A percentile compares a stretch with the other conserved stretches of the same genome.
phyloP scores from a whole-genome alignment of 2,797 vertebrate species.

The Eremophila alpestris region DNA sequence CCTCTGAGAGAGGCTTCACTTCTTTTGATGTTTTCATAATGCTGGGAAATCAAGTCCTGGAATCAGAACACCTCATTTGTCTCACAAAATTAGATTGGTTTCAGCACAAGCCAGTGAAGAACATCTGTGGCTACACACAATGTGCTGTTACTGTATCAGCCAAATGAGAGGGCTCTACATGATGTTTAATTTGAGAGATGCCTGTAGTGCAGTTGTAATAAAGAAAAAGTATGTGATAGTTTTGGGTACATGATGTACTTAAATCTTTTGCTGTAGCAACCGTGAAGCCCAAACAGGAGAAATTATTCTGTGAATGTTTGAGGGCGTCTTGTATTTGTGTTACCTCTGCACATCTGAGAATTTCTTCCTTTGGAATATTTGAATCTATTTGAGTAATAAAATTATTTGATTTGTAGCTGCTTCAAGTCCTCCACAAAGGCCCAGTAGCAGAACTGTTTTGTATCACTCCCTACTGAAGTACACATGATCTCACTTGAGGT shows the following conservation, averaged over 20 bases:
- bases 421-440: background rate
- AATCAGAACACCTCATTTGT: constrained; percentile 31
- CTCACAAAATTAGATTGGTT: constrained; percentile 19
- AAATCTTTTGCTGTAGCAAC: background rate
- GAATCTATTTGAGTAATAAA: background rate
- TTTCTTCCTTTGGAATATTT: background rate
- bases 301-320: background rate
- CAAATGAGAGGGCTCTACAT: background rate
- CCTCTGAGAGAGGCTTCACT: background rate
- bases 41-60: constrained; percentile 13
- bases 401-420: background rate
- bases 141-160: background rate
- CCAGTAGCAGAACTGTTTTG: background rate
- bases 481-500: background rate
- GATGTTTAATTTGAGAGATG: constrained; percentile 19
- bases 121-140: constrained; percentile 8
- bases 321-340: background rate
- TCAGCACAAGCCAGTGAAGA: background rate
- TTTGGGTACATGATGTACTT: background rate
- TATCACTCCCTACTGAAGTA: background rate
- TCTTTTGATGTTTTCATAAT: background rate
- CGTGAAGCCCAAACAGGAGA: background rate
- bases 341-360: background rate
- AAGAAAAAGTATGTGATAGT: background rate
- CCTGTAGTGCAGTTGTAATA: background rate